These are phyloP conservation scores for Sepioteuthis lessoniana DNA, from an alignment of 2,888 invertebrate species.

Conservation along the genomic window DNA sequence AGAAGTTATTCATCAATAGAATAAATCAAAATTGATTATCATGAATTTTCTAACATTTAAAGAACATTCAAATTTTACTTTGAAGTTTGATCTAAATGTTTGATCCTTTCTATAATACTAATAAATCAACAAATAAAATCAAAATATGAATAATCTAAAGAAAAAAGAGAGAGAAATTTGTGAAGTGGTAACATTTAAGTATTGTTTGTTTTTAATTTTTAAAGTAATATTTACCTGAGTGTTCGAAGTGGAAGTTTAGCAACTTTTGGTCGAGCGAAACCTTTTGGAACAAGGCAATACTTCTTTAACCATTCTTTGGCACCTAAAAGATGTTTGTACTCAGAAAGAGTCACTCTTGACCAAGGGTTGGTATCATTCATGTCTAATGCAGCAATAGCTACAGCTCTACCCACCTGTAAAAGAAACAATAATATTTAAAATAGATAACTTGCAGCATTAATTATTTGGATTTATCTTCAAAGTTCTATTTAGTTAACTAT, in stretches of 20 bases:
- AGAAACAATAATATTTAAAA: neutral
- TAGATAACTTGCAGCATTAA: neutral
- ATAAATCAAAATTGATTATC: too few species aligned
- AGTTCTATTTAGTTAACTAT: neutral
- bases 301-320: conserved; percentile 71
- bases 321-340: conserved; percentile 68
- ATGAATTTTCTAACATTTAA: too few species aligned
- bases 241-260: conserved; percentile 4
- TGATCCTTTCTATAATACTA: too few species aligned
- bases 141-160: too few species aligned
- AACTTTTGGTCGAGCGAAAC: conserved; percentile 45
- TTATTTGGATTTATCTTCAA: neutral
- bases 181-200: neutral
- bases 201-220: neutral
- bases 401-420: conserved; percentile 84
- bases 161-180: neutral
- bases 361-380: conserved; percentile 87
- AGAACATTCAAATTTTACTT: too few species aligned
- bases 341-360: conserved; percentile 87
- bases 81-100: too few species aligned
- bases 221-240: neutral
- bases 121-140: too few species aligned
- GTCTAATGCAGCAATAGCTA: conserved; percentile 89
- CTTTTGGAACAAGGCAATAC: conserved; percentile 53
- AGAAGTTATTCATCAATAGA: too few species aligned